Conservation (phyloP, 2,888 invertebrate genomes). For the Chalcosyrphus nemorum region DNA sequence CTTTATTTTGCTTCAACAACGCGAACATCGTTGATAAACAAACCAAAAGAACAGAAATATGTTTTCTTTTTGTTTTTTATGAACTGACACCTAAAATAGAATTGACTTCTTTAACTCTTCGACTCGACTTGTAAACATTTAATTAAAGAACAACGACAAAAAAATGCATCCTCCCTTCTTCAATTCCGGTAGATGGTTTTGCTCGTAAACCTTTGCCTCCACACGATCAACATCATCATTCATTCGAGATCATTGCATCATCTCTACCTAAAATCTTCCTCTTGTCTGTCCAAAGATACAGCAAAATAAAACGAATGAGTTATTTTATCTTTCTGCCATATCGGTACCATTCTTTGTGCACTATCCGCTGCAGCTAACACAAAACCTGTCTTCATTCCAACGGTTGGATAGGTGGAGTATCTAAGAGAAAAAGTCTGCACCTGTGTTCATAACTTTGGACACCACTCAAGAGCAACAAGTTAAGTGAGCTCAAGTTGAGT, state of each 20-base stretch:
- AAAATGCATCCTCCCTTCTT: constrained; percentile 25
- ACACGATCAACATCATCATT: constrained; percentile 68
- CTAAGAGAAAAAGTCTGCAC: constrained; percentile 39
- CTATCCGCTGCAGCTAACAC: constrained; percentile 52
- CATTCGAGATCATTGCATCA: constrained; percentile 65
- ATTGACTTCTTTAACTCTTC: constrained; percentile 14
- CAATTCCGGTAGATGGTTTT: constrained; percentile 67
- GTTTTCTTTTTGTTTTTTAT: not conserved
- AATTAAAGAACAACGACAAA: constrained; percentile 5
- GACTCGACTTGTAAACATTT: constrained; percentile 40
- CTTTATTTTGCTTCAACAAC: constrained; percentile 18
- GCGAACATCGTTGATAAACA: not conserved
- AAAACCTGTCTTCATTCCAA: constrained; percentile 10
- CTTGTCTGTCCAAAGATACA: constrained; percentile 60
- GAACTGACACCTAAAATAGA: constrained; percentile 33
- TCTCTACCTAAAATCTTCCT: constrained; percentile 60
- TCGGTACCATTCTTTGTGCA: constrained; percentile 66
- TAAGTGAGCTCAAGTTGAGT: not conserved
- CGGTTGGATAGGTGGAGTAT: constrained; percentile 44
- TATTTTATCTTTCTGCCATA: constrained; percentile 58
- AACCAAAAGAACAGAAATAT: constrained; percentile 27
- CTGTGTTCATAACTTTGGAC: constrained; percentile 19
- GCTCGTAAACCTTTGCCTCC: constrained; percentile 60
- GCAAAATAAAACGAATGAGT: constrained; percentile 59
- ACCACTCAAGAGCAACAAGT: constrained; percentile 51